These are phyloP conservation scores for Ceyx erithaca DNA, from an alignment of 2,797 vertebrate species.

Conservation along the genomic window DNA sequence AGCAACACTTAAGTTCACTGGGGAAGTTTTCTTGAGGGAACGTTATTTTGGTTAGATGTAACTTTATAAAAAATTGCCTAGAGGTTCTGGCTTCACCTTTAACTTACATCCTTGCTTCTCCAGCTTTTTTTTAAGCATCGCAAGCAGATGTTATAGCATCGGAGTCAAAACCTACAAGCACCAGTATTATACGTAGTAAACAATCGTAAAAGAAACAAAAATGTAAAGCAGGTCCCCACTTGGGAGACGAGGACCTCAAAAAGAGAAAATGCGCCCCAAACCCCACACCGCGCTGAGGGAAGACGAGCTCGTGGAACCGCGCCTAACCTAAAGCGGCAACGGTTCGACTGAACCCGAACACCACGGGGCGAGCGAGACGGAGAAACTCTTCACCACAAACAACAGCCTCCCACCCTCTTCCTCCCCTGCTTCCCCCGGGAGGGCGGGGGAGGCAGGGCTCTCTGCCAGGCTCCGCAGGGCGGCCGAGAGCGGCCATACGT, in stretches of 20 bases:
- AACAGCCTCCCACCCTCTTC: neutral
- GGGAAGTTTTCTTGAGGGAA: neutral
- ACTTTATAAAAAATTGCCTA: neutral
- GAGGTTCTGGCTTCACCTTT: neutral
- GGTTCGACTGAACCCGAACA: neutral
- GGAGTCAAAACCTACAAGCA: neutral
- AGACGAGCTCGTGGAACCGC: neutral
- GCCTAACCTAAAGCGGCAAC: neutral
- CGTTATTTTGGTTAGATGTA: neutral
- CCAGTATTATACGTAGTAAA: accelerated
- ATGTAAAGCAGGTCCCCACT: neutral
- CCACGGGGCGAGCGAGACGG: neutral
- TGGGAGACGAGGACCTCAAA: accelerated
- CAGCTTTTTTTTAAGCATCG: neutral
- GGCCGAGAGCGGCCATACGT: neutral
- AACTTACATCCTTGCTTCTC: neutral
- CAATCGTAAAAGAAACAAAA: neutral
- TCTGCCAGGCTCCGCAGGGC: neutral
- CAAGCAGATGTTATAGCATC: neutral
- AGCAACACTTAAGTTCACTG: neutral
- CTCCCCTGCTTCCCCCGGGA: neutral
- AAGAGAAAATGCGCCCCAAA: accelerated
- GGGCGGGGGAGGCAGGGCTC: neutral
- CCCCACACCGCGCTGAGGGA: neutral
- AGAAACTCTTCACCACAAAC: neutral